Evolutionary conservation across 2,113 vertebrate genomes (phyloP).

Genomic region (Tursiops truncatus): DNA sequence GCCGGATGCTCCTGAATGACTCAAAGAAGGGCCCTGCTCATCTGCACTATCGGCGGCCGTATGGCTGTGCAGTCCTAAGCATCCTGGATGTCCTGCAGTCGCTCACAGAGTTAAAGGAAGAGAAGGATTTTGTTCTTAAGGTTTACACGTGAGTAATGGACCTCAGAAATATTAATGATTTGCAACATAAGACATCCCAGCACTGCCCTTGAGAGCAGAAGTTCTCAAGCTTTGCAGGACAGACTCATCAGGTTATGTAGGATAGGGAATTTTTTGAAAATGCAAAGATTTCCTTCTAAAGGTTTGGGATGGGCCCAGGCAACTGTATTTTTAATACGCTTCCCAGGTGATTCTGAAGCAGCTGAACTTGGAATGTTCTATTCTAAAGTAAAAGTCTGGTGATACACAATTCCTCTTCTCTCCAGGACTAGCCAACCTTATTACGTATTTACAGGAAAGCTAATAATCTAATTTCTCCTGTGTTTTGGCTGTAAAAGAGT

Average conservation of each 20-base stretch:
- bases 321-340: slow-evolving; percentile 10
- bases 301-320: background rate
- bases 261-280: background rate
- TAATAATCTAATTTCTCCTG: background rate
- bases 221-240: background rate
- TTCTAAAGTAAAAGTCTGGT: background rate
- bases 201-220: background rate
- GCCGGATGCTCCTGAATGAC: slow-evolving; percentile 96
- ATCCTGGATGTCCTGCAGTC: slow-evolving; percentile 94
- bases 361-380: background rate
- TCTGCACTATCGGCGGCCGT: slow-evolving; percentile 93
- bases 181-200: background rate
- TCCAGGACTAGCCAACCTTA: background rate
- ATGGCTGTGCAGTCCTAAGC: slow-evolving; percentile 94
- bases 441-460: slow-evolving; percentile 30
- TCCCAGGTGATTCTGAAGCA: slow-evolving; percentile 11
- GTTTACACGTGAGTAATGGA: slow-evolving; percentile 94
- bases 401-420: background rate
- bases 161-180: background rate
- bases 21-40: slow-evolving; percentile 96
- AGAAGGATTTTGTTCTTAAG: slow-evolving; percentile 98
- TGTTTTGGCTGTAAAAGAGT: slow-evolving; percentile 11
- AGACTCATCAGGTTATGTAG: background rate
- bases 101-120: slow-evolving; percentile 94
- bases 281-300: background rate